These are phyloP conservation scores for Drosophila bocki DNA, from an alignment of 1,140 invertebrate species.

Conservation along the genomic window DNA sequence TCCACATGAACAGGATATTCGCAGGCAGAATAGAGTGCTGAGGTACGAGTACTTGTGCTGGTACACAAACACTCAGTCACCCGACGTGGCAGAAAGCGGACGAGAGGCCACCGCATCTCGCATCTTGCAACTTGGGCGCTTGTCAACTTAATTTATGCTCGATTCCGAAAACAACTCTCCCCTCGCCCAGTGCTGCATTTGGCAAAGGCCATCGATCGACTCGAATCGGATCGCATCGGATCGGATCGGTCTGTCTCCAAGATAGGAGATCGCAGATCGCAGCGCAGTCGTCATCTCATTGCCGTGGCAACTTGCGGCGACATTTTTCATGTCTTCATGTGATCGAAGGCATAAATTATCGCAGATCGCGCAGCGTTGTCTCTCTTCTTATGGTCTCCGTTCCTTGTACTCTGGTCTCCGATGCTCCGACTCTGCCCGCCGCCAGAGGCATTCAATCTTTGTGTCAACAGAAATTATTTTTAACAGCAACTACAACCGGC, in stretches of 20 bases:
- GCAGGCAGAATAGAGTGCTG: slow-evolving; percentile 33
- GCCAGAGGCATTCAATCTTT: slow-evolving; percentile 76
- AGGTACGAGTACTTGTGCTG: slow-evolving; percentile 47
- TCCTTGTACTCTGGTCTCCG: neutral
- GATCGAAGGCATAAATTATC: slow-evolving; percentile 83
- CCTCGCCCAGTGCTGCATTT: slow-evolving; percentile 49
- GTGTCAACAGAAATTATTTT: slow-evolving; percentile 84
- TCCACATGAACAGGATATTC: neutral
- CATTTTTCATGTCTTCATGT: slow-evolving; percentile 82
- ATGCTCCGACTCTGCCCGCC: slow-evolving; percentile 12
- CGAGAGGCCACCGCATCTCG: slow-evolving; percentile 32
- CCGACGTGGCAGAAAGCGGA: slow-evolving; percentile 25
- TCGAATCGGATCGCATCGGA: slow-evolving; percentile 39
- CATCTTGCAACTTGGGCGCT: slow-evolving; percentile 44
- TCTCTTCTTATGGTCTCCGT: slow-evolving; percentile 36
- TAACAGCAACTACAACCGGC: slow-evolving; percentile 68
- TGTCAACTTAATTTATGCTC: slow-evolving; percentile 82
- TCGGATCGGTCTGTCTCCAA: slow-evolving; percentile 13
- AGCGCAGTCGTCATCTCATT: slow-evolving; percentile 65
- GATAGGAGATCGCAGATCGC: slow-evolving; percentile 35
- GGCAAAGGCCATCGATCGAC: slow-evolving; percentile 69
- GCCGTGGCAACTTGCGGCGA: slow-evolving; percentile 75
- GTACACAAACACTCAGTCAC: slow-evolving; percentile 50
- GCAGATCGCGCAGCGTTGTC: slow-evolving; percentile 51
- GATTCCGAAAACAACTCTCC: slow-evolving; percentile 57